Evolutionary conservation across 2,113 vertebrate species (phyloP).

Genomic region (Megaceryle torquata): DNA sequence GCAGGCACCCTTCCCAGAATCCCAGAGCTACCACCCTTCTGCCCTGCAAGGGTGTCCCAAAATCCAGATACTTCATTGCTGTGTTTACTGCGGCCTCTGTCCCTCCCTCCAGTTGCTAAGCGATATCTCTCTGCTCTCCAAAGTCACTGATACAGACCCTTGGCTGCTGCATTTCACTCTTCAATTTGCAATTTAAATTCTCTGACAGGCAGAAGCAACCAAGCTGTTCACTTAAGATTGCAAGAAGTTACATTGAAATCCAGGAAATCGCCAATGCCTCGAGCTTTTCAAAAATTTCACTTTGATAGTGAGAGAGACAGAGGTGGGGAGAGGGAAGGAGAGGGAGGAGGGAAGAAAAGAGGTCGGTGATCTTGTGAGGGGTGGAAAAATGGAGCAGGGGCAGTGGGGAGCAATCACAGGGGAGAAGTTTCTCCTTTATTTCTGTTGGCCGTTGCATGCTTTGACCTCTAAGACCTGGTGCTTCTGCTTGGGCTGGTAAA

Average conservation of each 20-base stretch:
- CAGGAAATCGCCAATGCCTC: conserved; percentile 73
- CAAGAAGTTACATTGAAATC: conserved; percentile 78
- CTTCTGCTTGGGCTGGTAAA: neutral
- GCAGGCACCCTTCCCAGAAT: neutral
- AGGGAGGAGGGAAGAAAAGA: neutral
- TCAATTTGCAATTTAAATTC: conserved; percentile 86
- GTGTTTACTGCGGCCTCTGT: neutral
- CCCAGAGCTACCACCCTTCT: neutral
- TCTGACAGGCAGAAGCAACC: conserved; percentile 80
- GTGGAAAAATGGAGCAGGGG: neutral
- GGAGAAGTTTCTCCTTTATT: neutral
- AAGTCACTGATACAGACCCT: conserved; percentile 69
- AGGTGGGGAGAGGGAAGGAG: neutral
- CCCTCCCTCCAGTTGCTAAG: conserved; percentile 76
- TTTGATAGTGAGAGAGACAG: conserved; percentile 66
- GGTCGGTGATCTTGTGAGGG: neutral
- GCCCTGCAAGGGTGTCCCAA: neutral
- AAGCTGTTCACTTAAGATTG: conserved; percentile 83
- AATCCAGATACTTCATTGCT: neutral
- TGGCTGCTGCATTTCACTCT: conserved; percentile 66
- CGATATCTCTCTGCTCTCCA: conserved; percentile 64
- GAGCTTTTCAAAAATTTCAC: conserved; percentile 69
- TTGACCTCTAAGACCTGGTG: neutral
- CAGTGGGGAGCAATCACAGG: neutral
- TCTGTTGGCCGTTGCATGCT: neutral